Base-by-base conservation (phyloP, 2,888 invertebrate species). In the Andrena dorsata region DNA sequence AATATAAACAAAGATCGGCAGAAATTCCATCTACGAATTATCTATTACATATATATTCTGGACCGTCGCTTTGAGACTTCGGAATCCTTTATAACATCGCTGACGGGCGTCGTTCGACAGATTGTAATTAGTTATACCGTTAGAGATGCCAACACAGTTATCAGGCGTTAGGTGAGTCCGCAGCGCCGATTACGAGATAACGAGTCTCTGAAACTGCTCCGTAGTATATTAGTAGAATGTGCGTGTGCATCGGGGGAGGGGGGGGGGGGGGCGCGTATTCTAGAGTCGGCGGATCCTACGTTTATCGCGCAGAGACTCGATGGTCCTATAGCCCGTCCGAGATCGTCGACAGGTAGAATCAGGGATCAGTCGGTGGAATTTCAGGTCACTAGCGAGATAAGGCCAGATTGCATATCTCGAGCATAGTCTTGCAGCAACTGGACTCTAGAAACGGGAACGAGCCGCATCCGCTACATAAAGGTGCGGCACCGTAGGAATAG, bases 391-490 rank as follows among this genome's bases (percentile, higher is more conserved):
- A 49, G 84, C 68, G 79, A 76, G 87, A 84, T 88, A 84, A 88
- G 77, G 66, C 63, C 32, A 86, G 87, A 88, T 88, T 79, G 87
- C 87, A 82, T 88, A 88, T 88, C 87, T 82, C 80, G 61, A n/a
- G 77, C 73, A 82, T 81, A 76, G 81, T 84, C 72, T 64, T 82
- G 75, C 86, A 85, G 84, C 89, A 88, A 90, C 90, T 89, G 88
- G 90, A 90, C 90, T 90, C 88, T 86, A 86, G 90, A 89, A 91
- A 91, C 91, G 91, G 90, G 91, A 91, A 91, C 91, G 90, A 86
- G 90, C 87, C 88, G 89, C 90, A 91, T 91, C 91, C 91, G 91
- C 91, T 89, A 86, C 74, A 73, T 76, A 81, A 82, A 90, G 87
- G 89, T 86, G 89, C 87, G 87, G 88, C 90, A 83, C 23, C 51